A percentile compares a stretch with the other conserved stretches of the same genome.
phyloP scores from a whole-genome alignment of 1,140 invertebrate species.

The Adoxophyes honmai region DNA sequence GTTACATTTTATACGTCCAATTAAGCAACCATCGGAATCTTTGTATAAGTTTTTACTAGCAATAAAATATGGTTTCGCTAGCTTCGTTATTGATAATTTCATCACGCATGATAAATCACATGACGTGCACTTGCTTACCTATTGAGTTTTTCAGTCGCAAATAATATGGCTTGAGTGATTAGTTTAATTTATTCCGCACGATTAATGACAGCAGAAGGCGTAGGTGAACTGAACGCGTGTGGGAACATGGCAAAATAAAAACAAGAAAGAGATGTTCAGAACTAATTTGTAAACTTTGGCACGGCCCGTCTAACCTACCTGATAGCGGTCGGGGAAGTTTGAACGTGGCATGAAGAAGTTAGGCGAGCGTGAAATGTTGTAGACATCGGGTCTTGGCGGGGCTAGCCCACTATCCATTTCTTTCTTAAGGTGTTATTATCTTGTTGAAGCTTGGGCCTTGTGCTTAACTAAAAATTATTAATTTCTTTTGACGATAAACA shows the following conservation, averaged over 20 bases:
- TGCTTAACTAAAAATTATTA: conserved; percentile 2
- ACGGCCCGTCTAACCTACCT: conserved; percentile 56
- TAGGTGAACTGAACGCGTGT: not conserved
- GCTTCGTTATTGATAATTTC: not conserved
- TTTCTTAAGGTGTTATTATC: conserved; percentile 21
- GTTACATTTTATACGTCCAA: not conserved
- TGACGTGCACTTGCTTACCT: too few relatives aligned
- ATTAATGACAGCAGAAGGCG: not conserved
- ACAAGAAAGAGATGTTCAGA: conserved; percentile 36
- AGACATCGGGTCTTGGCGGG: conserved; percentile 30
- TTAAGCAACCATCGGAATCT: not conserved
- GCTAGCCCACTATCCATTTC: conserved; percentile 23
- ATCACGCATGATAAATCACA: too few relatives aligned
- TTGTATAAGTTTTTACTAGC: conserved; percentile 3
- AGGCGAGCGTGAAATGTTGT: conserved; percentile 42
- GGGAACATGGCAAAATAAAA: conserved; percentile 27
- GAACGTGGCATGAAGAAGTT: conserved; percentile 52
- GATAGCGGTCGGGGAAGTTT: conserved; percentile 52
- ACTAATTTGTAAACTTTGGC: conserved; percentile 60
- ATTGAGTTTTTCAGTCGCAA: too few relatives aligned
- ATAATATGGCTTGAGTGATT: too few relatives aligned
- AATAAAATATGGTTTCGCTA: not conserved
- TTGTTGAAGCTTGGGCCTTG: conserved; percentile 17
- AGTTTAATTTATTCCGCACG: not conserved
- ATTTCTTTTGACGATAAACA: not conserved